Base-by-base conservation (phyloP, 2,113 vertebrate species). In the Chlorodrepanis virens region DNA sequence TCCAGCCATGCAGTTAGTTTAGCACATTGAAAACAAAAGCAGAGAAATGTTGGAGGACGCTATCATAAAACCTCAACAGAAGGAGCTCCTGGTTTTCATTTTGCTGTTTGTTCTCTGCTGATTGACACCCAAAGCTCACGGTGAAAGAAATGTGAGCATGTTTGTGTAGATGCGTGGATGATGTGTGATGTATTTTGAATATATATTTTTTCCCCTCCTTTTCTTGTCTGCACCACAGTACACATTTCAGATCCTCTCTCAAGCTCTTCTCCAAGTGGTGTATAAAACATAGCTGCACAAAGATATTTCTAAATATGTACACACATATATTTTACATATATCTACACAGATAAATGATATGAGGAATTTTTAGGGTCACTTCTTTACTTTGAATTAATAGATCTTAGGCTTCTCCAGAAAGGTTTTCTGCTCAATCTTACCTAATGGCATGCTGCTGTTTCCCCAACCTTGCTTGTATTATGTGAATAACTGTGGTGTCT, bases 81-180 rank as follows among this genome's bases (percentile, higher is more conserved):
- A 96, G 91, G 92, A 97, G 93, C 82, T 82, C 94, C 97, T 95
- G 94, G 93, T 94, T 96, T 96, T 95, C 81, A 86, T 97, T 97
- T 96, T 96, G 89, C 70, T 91, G 89, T 97, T 97, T 97, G 94
- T 95, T 97, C 94, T 96, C 94, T 93, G 96, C 91, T 97, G 96
- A 98, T 96, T 97, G 97, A 97, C 95, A 98, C 80, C 86, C 87
- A 97, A 83, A 93, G 85, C 97, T 97, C 89, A 72, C 49, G 5
- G 95, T 82, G 90, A 92, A 95, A 93, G 83, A 64, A 95, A 83
- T 65, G 50, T n/a, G 16, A 94, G 74, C 84, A 50, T 89, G 81
- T 94, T 81, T 87, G 70, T 94, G 93, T 89, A 65, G 88, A 87
- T 72, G 84, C 16, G 65, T 88, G 91, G 91, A 94, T 77, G 92